Evolutionary conservation across 2,113 vertebrate species (phyloP).

Genomic region (Piaya cayana): DNA sequence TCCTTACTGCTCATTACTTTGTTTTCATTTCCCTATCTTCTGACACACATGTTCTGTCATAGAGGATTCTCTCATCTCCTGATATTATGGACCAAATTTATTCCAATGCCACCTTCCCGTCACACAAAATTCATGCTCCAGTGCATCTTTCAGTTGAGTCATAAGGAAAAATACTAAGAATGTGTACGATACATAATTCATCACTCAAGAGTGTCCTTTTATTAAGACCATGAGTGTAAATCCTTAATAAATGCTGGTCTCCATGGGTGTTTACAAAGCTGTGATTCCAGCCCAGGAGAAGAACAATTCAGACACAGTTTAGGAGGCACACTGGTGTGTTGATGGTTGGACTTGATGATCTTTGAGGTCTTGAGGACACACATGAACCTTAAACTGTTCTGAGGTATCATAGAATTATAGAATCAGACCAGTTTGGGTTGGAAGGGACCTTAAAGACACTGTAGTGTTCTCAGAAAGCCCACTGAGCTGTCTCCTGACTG

Average conservation of each 20-base stretch:
- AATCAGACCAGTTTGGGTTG: too few species aligned
- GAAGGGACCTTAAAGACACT: too few species aligned
- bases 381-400: not conserved
- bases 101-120: not conserved
- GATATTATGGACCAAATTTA: not conserved
- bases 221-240: not conserved
- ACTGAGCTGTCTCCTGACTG: not conserved
- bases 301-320: not conserved
- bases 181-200: not conserved
- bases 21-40: constrained; percentile 46
- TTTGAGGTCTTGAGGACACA: not conserved
- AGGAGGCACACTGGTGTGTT: too few species aligned
- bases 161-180: not conserved
- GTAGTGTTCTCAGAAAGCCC: not conserved
- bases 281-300: not conserved
- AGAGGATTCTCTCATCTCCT: not conserved
- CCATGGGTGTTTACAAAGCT: not conserved
- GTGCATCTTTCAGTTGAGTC: not conserved
- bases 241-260: not conserved
- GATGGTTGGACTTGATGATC: too few species aligned
- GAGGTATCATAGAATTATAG: not conserved
- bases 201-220: not conserved
- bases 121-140: not conserved
- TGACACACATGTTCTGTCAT: not conserved
- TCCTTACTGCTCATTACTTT: not conserved